Percentiles rank a stretch among this genome's conserved stretches.
phyloP scores from a whole-genome alignment of 2,113 vertebrate genomes.

The Numenius arquata region DNA sequence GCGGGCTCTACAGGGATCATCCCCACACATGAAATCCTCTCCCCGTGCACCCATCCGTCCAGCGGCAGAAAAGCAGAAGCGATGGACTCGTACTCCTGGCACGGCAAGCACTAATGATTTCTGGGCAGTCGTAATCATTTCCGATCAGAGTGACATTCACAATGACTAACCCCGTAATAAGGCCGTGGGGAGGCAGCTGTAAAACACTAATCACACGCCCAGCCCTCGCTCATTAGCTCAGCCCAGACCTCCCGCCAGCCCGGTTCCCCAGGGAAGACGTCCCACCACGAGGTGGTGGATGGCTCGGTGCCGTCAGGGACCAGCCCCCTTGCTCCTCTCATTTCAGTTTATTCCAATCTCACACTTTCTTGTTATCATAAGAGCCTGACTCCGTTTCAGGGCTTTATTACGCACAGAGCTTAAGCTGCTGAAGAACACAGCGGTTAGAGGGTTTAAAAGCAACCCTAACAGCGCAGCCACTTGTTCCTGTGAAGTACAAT shows the following conservation, averaged over 20 bases:
- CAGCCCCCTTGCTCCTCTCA: background rate
- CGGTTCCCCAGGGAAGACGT: background rate
- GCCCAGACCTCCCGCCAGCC: background rate
- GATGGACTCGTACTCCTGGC: rapidly evolving
- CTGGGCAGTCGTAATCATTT: background rate
- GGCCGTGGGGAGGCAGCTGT: background rate
- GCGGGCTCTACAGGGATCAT: background rate
- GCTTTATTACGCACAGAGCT: background rate
- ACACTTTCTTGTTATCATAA: rapidly evolving
- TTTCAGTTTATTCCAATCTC: background rate
- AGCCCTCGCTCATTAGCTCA: background rate
- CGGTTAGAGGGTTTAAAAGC: background rate
- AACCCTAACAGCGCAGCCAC: background rate
- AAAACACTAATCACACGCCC: background rate
- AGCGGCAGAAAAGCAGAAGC: background rate
- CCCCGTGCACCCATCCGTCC: rapidly evolving
- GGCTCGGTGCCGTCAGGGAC: background rate
- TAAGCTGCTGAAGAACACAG: background rate
- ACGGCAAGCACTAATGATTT: background rate
- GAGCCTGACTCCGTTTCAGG: background rate
- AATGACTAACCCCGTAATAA: background rate
- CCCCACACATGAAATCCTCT: rapidly evolving
- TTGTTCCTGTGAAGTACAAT: background rate
- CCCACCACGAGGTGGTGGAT: background rate
- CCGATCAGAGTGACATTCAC: constrained; percentile 16